phyloP scores from a whole-genome alignment of 2,888 invertebrate species.

The Gonocerus acuteangulatus region DNA sequence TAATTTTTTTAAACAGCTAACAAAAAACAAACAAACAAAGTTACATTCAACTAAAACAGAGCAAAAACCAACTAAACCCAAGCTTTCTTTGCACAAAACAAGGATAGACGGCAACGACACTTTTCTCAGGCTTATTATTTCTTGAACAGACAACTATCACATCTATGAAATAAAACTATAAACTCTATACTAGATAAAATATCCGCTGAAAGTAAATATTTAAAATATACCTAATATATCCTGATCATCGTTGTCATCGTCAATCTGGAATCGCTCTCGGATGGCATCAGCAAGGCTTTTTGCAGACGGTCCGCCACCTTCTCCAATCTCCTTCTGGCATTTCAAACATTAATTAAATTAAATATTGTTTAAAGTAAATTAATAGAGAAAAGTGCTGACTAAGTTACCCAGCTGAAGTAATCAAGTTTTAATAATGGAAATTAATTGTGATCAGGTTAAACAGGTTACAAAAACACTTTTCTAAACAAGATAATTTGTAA shows the following conservation, averaged over 20 bases:
- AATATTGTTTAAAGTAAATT: background rate
- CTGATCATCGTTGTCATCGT: slow-evolving; percentile 66
- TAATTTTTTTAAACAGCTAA: no score
- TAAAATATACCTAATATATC: slow-evolving; percentile 67
- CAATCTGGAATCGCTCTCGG: slow-evolving; percentile 66
- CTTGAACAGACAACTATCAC: background rate
- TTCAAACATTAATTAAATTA: background rate
- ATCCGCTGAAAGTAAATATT: background rate
- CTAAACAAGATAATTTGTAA: no score
- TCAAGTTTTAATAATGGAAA: no score
- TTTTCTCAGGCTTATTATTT: background rate
- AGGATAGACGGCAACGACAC: no score
- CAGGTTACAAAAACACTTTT: no score
- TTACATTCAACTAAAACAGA: no score
- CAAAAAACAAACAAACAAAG: no score
- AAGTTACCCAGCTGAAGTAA: background rate
- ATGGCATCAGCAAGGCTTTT: slow-evolving; percentile 62
- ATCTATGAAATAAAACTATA: no score
- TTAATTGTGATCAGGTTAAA: no score
- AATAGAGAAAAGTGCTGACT: background rate
- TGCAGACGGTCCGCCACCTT: slow-evolving; percentile 41
- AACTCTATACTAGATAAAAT: no score
- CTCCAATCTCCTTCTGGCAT: slow-evolving; percentile 22
- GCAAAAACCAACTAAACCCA: no score
- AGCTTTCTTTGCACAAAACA: no score